Conservation (phyloP, 2,797 vertebrate genomes). For the Pangasius krempfi region DNA sequence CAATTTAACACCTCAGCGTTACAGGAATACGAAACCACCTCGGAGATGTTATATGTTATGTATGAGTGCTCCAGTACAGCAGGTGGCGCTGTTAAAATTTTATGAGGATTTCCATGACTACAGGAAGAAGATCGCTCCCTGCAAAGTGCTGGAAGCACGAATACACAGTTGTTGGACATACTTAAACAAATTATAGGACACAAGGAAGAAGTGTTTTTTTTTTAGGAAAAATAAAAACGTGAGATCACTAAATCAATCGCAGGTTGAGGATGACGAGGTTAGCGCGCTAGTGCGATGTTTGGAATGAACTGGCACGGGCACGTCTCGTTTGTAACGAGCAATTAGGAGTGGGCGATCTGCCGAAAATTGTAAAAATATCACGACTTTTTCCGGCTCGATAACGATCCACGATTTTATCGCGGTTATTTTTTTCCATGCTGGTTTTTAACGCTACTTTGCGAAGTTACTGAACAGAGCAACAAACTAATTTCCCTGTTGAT, state of each 20-base stretch:
- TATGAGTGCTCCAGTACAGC: not conserved
- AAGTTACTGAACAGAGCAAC: too few species aligned
- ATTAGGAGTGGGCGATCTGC: too few species aligned
- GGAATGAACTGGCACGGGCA: too few species aligned
- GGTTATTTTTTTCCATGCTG: too few species aligned
- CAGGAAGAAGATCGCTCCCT: not conserved
- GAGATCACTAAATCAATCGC: not conserved
- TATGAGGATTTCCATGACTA: not conserved
- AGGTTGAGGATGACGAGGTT: not conserved
- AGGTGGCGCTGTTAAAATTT: not conserved
- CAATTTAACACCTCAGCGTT: not conserved
- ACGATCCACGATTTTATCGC: too few species aligned
- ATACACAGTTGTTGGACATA: not conserved
- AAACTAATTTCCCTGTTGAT: too few species aligned
- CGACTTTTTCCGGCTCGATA: too few species aligned
- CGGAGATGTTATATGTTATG: not conserved
- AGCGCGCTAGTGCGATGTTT: not conserved
- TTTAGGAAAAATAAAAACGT: too few species aligned
- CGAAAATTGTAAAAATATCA: too few species aligned
- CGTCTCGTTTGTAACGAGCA: too few species aligned
- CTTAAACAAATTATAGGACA: not conserved
- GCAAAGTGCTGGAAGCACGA: not conserved
- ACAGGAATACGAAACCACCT: not conserved
- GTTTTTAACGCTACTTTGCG: too few species aligned
- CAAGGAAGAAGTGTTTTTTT: not conserved